Evolutionary conservation across 2,797 vertebrate genomes (phyloP), one percentile per base, ranked within the genome.

Genomic region (Sciaenops ocellatus): DNA sequence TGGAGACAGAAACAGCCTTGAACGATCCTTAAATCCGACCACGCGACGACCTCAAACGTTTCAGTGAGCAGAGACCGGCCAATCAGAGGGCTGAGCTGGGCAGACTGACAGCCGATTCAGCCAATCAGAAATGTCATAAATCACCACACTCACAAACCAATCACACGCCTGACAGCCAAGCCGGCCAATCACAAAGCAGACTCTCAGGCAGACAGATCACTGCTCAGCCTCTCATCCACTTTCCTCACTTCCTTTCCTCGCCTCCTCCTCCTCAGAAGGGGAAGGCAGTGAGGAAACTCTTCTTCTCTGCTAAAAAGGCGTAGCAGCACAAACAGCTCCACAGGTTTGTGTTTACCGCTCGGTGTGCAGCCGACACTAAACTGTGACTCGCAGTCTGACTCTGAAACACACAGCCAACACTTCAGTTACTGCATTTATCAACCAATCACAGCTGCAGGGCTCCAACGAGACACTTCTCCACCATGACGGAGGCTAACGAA

Each of bases 401-500:
- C 78, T 86, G 75, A 73, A 87, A 79, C 79, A 83, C 56, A 76
- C 72, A 63, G 42, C 52, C 66, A 59, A 9, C 50, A 55, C 30
- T 44, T 12, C 42, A 42, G 34, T 42, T 13, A 42, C 42, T 42
- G 42, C 42, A 1, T 4, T 13, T 13, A 13, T 9, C 34, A 34
- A 34, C 30, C 30, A 42, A 3, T 42, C 11, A 42, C 41, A 11
- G 11, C 41, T 3, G 41, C 41, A 42, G 6, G 30, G 30, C 30
- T 30, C 30, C 30, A 30, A 26, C 26, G 26, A 26, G 26, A 26
- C 26, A 3, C 26, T 26, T 26, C 26, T 26, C 26, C 3, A 26
- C 26, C 26, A n/a, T n/a, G n/a, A n/a, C n/a, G n/a, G n/a, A n/a
- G n/a, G n/a, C n/a, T n/a, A n/a, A n/a, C n/a, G 2, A 26, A 6